A percentile compares a stretch with the other conserved stretches of the same genome.
These are phyloP conservation scores for Nematostella vectensis DNA, from an alignment of 92 coral and sea anemone genomes.

Conservation along the genomic window DNA sequence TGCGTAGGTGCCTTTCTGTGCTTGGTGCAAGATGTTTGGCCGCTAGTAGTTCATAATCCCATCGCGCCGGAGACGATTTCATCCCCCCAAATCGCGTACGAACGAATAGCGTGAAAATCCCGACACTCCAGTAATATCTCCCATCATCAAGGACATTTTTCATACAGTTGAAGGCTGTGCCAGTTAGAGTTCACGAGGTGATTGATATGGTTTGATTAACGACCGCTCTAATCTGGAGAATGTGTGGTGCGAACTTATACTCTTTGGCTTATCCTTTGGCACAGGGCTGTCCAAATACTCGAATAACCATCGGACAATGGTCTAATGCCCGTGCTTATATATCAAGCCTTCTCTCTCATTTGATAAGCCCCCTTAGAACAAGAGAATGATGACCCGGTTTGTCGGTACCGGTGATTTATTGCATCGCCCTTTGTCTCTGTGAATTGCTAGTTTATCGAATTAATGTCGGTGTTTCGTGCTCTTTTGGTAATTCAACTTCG, in stretches of 20 bases:
- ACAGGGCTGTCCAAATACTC: too few relatives aligned
- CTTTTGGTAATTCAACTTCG: neutral
- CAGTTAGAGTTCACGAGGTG: slow-evolving; percentile 39
- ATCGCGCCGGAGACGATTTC: too few relatives aligned
- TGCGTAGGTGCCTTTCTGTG: neutral
- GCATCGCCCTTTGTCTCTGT: neutral
- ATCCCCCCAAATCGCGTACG: too few relatives aligned
- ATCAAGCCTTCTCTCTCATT: neutral
- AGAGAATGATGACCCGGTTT: neutral
- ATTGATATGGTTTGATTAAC: slow-evolving; percentile 56
- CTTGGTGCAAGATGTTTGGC: too few relatives aligned
- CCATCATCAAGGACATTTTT: slow-evolving; percentile 35
- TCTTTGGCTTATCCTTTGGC: too few relatives aligned
- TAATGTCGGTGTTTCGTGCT: neutral
- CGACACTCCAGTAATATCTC: neutral
- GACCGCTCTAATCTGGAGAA: slow-evolving; percentile 14
- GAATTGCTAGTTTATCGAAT: neutral
- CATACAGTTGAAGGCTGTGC: slow-evolving; percentile 26
- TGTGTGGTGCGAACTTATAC: slow-evolving; percentile 6
- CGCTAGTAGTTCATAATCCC: too few relatives aligned
- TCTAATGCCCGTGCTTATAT: neutral
- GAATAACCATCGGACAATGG: neutral
- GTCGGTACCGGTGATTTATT: slow-evolving; percentile 5
- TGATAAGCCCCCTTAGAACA: neutral
- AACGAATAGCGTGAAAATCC: slow-evolving; percentile 14